phyloP scores from a whole-genome alignment of 1,140 invertebrate genomes.

The Diploscapter pachys region DNA sequence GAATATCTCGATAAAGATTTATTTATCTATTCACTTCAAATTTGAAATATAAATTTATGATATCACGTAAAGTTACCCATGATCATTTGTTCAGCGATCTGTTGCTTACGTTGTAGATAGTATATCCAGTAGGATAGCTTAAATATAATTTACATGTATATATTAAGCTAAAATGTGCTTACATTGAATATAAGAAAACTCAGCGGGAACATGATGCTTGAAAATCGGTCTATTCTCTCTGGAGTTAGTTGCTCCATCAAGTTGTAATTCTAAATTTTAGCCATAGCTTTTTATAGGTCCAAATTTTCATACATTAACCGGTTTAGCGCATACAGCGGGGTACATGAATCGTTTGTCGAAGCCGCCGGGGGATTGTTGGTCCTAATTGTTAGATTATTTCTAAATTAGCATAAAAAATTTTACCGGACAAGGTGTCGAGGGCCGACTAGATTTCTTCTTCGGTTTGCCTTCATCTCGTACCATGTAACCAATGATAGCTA shows the following conservation, averaged over 20 bases:
- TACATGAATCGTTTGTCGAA: constrained; percentile 54
- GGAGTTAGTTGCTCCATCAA: constrained; percentile 35
- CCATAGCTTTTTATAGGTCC: constrained; percentile 9
- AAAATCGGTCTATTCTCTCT: constrained; percentile 47
- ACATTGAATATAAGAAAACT: constrained; percentile 44
- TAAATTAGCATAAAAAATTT: neutral
- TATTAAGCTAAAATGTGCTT: neutral
- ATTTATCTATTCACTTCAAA: too few relatives aligned
- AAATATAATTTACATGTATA: constrained; percentile 5
- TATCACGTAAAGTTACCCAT: too few relatives aligned
- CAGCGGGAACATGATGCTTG: constrained; percentile 44
- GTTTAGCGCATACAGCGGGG: constrained; percentile 42
- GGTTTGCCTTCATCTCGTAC: constrained; percentile 38
- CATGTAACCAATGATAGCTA: constrained; percentile 49
- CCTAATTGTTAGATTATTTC: constrained; percentile 19
- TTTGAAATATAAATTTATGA: too few relatives aligned
- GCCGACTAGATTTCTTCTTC: constrained; percentile 10
- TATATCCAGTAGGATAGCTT: constrained; percentile 44
- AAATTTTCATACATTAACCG: constrained; percentile 8
- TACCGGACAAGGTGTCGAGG: neutral
- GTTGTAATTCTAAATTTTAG: constrained; percentile 7
- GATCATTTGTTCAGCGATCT: constrained; percentile 14
- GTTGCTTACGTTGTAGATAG: constrained; percentile 28
- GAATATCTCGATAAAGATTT: too few relatives aligned
- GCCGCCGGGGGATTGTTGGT: constrained; percentile 37